Evolutionary conservation across 2,797 vertebrate genomes (phyloP).

Genomic region (Morus bassanus): DNA sequence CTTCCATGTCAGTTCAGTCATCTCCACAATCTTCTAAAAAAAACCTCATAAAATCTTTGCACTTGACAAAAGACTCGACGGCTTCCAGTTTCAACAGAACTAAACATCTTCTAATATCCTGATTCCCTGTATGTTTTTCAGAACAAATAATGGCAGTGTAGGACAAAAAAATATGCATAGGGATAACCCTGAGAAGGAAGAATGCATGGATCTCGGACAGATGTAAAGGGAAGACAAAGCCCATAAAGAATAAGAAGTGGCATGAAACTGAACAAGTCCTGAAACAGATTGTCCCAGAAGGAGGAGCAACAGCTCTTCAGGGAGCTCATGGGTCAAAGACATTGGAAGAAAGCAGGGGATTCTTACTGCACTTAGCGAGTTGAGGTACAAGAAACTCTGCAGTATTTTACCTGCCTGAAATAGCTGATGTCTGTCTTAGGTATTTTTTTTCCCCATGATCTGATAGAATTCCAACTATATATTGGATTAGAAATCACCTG

Average conservation of each 20-base stretch:
- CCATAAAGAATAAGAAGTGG: neutral
- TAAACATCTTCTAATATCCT: neutral
- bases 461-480: neutral
- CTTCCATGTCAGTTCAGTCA: neutral
- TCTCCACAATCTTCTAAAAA: neutral
- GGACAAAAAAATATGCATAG: neutral
- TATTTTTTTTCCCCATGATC: neutral
- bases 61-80: neutral
- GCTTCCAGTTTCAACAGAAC: neutral
- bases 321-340: neutral
- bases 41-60: neutral
- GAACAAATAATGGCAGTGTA: neutral
- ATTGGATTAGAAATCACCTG: neutral
- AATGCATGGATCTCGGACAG: neutral
- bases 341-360: neutral
- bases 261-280: neutral
- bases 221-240: neutral
- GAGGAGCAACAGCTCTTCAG: neutral
- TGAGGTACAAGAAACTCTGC: neutral
- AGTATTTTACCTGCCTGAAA: neutral
- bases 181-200: neutral
- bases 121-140: neutral
- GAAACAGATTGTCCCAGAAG: neutral
- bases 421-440: neutral
- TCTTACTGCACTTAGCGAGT: neutral